Evolutionary conservation across 2,797 vertebrate genomes (phyloP), one percentile per base, ranked within the genome.

Genomic region (Chlorospingus flavigularis): DNA sequence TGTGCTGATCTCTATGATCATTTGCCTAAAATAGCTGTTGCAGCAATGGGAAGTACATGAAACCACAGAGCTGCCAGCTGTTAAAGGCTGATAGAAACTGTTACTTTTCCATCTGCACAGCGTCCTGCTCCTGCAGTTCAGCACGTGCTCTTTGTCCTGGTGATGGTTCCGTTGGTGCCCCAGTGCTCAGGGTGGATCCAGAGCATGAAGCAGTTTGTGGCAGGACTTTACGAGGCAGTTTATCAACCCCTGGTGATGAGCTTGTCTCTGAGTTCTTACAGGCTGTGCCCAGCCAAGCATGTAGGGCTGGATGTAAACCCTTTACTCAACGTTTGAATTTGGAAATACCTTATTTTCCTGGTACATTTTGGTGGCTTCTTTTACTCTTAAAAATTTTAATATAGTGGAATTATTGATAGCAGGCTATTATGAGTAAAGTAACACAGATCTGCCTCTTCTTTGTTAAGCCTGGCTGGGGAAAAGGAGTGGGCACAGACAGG

Each of bases 11-110:
- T 88, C 62, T 18, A 71, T 4, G 26, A 33, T 40, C 14, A 53
- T 55, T 82, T 90, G 50, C n/a, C 71, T 79, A 33, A 79, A 94
- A 70, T 80, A 89, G 33, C 81, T 73, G 47, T 93, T 78, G 54
- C 57, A 79, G 77, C 39, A 35, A 11, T 88, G 86, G 70, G 93
- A 94, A 95, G 60, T 83, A 28, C 2, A 2, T 33, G 77, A 93
- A 89, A 80, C 87, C 92, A 84, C 70, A 78, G 50, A 62, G 77
- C 58, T 92, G 57, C 60, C 48, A 58, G 81, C 78, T 55, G 88
- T 66, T 89, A 42, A 92, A 77, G 26, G 31, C 10, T 55, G 54
- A 42, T 86, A 83, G 67, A 60, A 68, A n/a, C 13, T 6, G 24
- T 91, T 89, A 28, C 8, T 86, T 37, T 47, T 67, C 48, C 3